phyloP scores from a whole-genome alignment of 2,888 invertebrate genomes.

The Melieria picta region DNA sequence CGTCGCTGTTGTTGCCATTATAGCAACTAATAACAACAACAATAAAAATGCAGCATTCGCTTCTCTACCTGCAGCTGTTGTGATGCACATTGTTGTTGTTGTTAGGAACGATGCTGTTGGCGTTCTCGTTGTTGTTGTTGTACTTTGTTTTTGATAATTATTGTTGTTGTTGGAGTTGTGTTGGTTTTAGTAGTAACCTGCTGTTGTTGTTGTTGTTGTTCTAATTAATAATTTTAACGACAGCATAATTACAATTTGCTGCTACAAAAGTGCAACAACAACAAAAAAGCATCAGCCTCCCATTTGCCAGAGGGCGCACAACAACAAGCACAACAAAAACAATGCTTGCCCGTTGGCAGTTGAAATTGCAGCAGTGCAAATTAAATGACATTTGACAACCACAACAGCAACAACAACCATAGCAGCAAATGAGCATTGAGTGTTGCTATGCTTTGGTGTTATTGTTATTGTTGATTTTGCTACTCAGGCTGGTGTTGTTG shows the following conservation, averaged over 20 bases:
- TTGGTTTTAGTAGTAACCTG: background rate
- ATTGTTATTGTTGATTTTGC: background rate
- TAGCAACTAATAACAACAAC: no score
- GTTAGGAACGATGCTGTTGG: background rate
- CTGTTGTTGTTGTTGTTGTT: background rate
- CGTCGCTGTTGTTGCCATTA: background rate
- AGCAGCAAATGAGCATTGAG: background rate
- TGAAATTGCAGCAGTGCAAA: background rate
- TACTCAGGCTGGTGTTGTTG: no score
- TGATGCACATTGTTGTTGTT: constrained; percentile 2
- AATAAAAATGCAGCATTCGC: background rate
- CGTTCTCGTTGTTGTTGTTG: constrained; percentile 10
- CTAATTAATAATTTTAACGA: constrained; percentile 30
- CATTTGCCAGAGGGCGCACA: no score
- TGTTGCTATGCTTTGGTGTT: background rate
- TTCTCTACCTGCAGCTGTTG: constrained; percentile 23
- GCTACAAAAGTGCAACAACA: background rate
- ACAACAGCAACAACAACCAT: constrained; percentile 3
- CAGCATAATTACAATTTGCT: constrained; percentile 23
- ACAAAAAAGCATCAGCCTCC: background rate
- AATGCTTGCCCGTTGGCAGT: background rate
- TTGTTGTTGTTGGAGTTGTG: background rate
- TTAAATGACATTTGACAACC: constrained; percentile 15
- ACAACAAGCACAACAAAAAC: background rate
- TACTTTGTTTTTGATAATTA: constrained; percentile 2